phyloP scores from a whole-genome alignment of 2,113 vertebrate genomes.

The Apeltes quadracus region DNA sequence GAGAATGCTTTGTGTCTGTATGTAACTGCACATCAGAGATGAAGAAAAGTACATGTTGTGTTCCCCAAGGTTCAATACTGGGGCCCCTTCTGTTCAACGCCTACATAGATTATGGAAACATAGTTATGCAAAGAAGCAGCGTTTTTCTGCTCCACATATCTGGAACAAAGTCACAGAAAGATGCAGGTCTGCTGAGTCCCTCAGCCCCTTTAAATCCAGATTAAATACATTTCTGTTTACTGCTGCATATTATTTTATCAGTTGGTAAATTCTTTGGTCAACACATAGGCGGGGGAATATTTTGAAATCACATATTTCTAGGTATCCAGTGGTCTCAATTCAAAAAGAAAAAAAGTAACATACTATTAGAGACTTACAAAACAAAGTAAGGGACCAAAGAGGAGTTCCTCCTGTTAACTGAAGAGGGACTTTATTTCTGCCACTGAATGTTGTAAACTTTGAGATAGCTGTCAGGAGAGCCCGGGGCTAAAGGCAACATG shows the following conservation, averaged over 20 bases:
- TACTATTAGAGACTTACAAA: conserved; percentile 2
- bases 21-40: too few relatives aligned
- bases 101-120: too few relatives aligned
- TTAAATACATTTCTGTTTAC: too few relatives aligned
- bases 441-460: conserved; percentile 39
- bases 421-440: conserved; percentile 25
- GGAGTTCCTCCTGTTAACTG: conserved; percentile 13
- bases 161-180: too few relatives aligned
- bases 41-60: too few relatives aligned
- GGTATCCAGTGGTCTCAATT: neutral
- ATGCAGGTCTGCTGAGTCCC: too few relatives aligned
- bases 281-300: neutral
- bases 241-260: neutral
- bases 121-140: too few relatives aligned
- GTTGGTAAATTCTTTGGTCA: neutral
- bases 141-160: too few relatives aligned
- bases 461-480: conserved; percentile 31
- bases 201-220: too few relatives aligned
- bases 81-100: too few relatives aligned
- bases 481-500: conserved; percentile 40
- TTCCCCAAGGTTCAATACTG: too few relatives aligned
- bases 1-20: too few relatives aligned
- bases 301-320: neutral
- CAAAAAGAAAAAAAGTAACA: conserved; percentile 9
- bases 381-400: conserved; percentile 14